Evolutionary conservation across 2,797 vertebrate genomes (phyloP).

Genomic region (Diglossa cyanea): DNA sequence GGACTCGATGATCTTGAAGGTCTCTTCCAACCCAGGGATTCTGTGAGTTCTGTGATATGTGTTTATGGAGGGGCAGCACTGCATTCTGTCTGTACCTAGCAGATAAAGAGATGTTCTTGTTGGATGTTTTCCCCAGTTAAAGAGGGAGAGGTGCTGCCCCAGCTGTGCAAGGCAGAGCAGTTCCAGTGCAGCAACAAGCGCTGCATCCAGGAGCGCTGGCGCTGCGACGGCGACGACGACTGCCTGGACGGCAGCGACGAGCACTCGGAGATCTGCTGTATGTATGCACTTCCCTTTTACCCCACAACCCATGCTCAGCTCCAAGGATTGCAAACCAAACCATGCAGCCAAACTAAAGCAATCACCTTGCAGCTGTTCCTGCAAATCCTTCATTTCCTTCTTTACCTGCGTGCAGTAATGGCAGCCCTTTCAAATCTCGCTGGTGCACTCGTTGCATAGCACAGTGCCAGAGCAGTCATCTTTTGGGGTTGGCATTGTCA

Average conservation of each 20-base stretch:
- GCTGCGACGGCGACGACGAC: slow-evolving; percentile 95
- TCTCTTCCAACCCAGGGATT: fast-evolving
- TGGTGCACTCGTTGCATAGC: fast-evolving
- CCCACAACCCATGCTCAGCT: fast-evolving
- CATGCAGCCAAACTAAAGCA: not conserved
- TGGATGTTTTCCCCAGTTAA: slow-evolving; percentile 67
- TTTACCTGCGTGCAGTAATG: fast-evolving
- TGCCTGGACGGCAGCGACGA: slow-evolving; percentile 95
- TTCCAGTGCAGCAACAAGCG: slow-evolving; percentile 92
- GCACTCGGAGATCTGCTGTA: slow-evolving; percentile 86
- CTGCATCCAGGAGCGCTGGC: slow-evolving; percentile 93
- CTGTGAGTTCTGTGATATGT: not conserved
- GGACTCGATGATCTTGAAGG: not conserved
- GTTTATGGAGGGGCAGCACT: not conserved
- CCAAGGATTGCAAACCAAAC: not conserved
- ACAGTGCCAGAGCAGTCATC: not conserved
- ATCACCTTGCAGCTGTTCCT: not conserved
- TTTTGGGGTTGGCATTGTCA: not conserved
- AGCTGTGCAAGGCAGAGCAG: slow-evolving; percentile 87
- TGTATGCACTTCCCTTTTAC: slow-evolving; percentile 48
- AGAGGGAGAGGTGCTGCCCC: slow-evolving; percentile 75
- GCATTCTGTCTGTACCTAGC: not conserved
- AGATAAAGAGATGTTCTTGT: not conserved
- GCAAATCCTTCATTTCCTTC: not conserved
- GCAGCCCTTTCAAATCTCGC: not conserved